These are phyloP conservation scores for Salpingus planirostris DNA, from an alignment of 2,888 invertebrate genomes.

Conservation along the genomic window DNA sequence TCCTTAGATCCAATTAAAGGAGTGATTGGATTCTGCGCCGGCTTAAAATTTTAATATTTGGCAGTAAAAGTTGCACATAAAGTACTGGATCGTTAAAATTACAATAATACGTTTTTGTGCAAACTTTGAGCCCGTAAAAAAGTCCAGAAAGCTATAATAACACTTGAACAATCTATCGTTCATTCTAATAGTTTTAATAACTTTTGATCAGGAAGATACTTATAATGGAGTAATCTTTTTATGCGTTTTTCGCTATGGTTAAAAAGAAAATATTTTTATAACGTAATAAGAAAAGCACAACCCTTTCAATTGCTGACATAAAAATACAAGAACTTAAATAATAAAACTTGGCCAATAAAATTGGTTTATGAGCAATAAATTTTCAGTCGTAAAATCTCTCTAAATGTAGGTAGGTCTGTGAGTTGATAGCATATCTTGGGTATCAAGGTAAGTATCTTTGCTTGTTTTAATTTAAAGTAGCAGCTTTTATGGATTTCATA, in stretches of 20 bases:
- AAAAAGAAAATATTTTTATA: slow-evolving; percentile 30
- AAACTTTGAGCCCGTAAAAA: no score
- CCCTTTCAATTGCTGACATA: slow-evolving; percentile 41
- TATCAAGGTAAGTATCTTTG: slow-evolving; percentile 32
- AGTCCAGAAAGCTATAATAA: no score
- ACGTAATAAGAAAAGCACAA: slow-evolving; percentile 38
- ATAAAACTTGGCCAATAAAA: slow-evolving; percentile 42
- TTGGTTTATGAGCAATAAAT: slow-evolving; percentile 41
- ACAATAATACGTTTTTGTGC: no score
- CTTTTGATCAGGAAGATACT: no score
- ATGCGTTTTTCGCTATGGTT: slow-evolving; percentile 1
- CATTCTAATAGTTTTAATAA: no score
- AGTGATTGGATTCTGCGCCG: no score
- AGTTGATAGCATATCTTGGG: slow-evolving; percentile 34
- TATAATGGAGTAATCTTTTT: no score
- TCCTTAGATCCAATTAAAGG: no score
- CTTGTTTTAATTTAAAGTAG: slow-evolving; percentile 28
- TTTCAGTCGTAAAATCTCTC: slow-evolving; percentile 38
- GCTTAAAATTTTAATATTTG: no score
- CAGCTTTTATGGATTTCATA: slow-evolving; percentile 23
- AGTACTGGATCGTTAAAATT: no score
- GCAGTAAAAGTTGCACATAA: no score
- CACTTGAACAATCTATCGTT: no score
- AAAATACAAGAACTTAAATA: slow-evolving; percentile 42
- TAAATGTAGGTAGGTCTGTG: slow-evolving; percentile 31